A percentile compares a stretch with the other conserved stretches of the same genome.
These are phyloP conservation scores for Caenorhabditis sp. DNA, from an alignment of 2,888 invertebrate species.

Conservation along the genomic window DNA sequence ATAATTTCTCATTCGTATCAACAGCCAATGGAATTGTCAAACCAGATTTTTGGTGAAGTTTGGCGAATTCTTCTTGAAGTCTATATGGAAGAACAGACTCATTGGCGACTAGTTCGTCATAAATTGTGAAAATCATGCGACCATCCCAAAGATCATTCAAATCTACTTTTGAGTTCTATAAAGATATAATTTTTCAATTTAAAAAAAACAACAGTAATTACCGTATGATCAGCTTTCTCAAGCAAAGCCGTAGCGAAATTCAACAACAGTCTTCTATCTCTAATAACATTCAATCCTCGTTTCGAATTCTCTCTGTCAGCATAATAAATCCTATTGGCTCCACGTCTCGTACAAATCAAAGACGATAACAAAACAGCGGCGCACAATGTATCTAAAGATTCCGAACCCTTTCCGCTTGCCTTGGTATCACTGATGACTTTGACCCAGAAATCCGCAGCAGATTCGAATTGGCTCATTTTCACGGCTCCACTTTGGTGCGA, in stretches of 20 bases:
- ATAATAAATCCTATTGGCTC: conserved; percentile 48
- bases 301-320: conserved; percentile 43
- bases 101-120: conserved; percentile 49
- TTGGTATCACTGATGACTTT: conserved; percentile 53
- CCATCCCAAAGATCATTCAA: conserved; percentile 69
- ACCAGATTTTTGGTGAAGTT: conserved; percentile 56
- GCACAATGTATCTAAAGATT: conserved; percentile 61
- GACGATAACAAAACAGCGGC: conserved; percentile 63
- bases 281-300: conserved; percentile 50
- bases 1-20: conserved; percentile 62
- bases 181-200: neutral
- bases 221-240: conserved; percentile 40
- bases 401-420: conserved; percentile 36
- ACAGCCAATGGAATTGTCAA: conserved; percentile 60
- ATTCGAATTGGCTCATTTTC: conserved; percentile 35
- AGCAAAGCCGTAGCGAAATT: conserved; percentile 47
- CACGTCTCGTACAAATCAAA: conserved; percentile 55
- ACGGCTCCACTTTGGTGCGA: conserved; percentile 31
- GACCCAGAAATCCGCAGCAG: conserved; percentile 57
- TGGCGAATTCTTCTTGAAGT: conserved; percentile 66
- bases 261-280: conserved; percentile 54
- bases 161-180: conserved; percentile 32
- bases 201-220: conserved; percentile 4
- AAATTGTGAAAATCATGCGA: conserved; percentile 62
- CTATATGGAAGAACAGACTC: conserved; percentile 63